phyloP scores from a whole-genome alignment of 2,797 vertebrate genomes.

The Calcarius lapponicus region DNA sequence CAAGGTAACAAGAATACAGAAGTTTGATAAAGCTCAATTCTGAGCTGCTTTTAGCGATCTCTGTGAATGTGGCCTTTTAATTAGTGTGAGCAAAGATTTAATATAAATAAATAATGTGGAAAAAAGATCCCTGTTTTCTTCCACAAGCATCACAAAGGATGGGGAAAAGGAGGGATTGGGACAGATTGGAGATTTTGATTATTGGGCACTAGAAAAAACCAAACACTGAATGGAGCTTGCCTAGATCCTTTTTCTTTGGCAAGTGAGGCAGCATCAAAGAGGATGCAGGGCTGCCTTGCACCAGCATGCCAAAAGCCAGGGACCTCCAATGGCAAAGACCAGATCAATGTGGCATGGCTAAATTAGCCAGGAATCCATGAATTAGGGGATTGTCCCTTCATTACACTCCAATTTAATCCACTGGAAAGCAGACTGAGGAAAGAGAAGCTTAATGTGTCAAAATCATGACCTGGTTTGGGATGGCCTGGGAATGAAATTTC shows the following conservation, averaged over 20 bases:
- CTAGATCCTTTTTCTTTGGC: slow-evolving; percentile 24
- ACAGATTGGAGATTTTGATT: slow-evolving; percentile 14
- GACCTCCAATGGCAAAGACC: slow-evolving; percentile 66
- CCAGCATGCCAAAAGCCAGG: slow-evolving; percentile 55
- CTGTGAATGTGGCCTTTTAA: slow-evolving; percentile 37
- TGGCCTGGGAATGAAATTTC: slow-evolving; percentile 33
- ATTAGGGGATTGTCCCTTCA: slow-evolving; percentile 67
- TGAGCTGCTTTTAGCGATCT: slow-evolving; percentile 27
- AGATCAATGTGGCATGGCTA: slow-evolving; percentile 72
- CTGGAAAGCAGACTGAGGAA: slow-evolving; percentile 58
- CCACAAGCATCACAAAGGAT: slow-evolving; percentile 14
- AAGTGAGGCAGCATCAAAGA: slow-evolving; percentile 61
- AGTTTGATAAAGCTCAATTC: slow-evolving; percentile 18
- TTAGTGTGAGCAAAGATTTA: slow-evolving; percentile 23
- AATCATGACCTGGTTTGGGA: slow-evolving; percentile 59
- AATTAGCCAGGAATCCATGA: slow-evolving; percentile 73
- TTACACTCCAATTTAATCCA: slow-evolving; percentile 66
- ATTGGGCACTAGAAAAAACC: not conserved
- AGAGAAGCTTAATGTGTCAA: slow-evolving; percentile 58
- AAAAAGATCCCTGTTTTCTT: slow-evolving; percentile 23
- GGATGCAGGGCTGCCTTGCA: slow-evolving; percentile 45
- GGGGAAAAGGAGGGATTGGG: not conserved
- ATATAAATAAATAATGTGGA: slow-evolving; percentile 34
- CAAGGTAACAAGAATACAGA: not conserved
- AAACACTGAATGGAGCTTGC: not conserved